phyloP scores from a whole-genome alignment of 2,113 vertebrate genomes.

The Arvicanthis niloticus region DNA sequence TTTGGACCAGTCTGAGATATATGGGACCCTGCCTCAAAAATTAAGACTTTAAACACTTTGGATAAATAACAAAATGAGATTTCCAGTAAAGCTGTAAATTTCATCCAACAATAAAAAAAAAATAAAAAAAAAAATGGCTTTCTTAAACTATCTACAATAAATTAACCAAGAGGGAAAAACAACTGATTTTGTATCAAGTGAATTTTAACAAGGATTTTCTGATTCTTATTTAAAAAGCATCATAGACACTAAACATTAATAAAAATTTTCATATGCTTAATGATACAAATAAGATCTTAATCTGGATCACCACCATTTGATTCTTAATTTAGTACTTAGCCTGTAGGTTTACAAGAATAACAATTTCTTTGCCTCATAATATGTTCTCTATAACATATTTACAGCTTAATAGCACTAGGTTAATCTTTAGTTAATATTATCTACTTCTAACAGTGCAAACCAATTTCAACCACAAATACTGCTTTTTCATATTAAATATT shows the following conservation, averaged over 20 bases:
- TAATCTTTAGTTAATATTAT: slow-evolving; percentile 42
- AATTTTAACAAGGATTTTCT: slow-evolving; percentile 44
- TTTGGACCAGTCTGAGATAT: background rate
- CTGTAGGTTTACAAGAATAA: slow-evolving; percentile 30
- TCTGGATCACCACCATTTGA: slow-evolving; percentile 17
- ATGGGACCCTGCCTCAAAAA: background rate
- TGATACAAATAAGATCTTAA: slow-evolving; percentile 49
- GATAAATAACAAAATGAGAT: slow-evolving; percentile 41
- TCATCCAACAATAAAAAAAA: slow-evolving; percentile 41
- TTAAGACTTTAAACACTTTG: slow-evolving; percentile 13
- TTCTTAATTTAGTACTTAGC: slow-evolving; percentile 8
- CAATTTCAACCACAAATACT: slow-evolving; percentile 50
- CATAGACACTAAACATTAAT: slow-evolving; percentile 14
- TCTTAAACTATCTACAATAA: slow-evolving; percentile 37
- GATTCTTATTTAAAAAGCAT: slow-evolving; percentile 15
- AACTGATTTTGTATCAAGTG: slow-evolving; percentile 34
- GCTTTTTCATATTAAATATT: slow-evolving; percentile 26
- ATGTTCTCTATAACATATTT: background rate
- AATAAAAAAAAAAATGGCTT: slow-evolving; percentile 44
- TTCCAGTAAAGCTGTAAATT: slow-evolving; percentile 45
- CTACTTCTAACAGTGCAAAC: background rate
- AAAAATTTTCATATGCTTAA: slow-evolving; percentile 42
- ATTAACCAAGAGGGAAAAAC: background rate
- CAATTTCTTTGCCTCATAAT: background rate
- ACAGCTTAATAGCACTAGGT: slow-evolving; percentile 41